Percentiles rank a stretch among this genome's conserved stretches.
Evolutionary conservation across 2,888 invertebrate species (phyloP).

Genomic region (Drosophila siamana): DNA sequence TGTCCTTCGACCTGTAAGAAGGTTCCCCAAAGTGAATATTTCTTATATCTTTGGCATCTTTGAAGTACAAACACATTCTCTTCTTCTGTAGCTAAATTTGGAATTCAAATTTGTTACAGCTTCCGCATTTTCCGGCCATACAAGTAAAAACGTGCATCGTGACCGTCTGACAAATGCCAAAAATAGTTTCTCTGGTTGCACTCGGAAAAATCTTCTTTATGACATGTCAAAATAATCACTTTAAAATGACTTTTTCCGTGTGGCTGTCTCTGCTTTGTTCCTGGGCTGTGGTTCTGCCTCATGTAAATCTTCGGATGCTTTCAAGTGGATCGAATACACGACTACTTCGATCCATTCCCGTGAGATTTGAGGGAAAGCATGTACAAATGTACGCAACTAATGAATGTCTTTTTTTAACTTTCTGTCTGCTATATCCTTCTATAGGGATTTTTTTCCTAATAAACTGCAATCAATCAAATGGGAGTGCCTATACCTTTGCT

Average conservation of each 20-base stretch:
- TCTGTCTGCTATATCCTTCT: conserved; percentile 2
- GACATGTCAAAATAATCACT: conserved; percentile 52
- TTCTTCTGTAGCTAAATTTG: conserved; percentile 28
- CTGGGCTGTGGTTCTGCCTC: conserved; percentile 23
- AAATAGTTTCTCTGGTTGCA: conserved; percentile 43
- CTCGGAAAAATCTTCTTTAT: conserved; percentile 33
- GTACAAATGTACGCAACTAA: neutral
- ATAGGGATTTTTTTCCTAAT: conserved; percentile 32
- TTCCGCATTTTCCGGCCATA: conserved; percentile 45
- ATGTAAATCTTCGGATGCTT: conserved; percentile 21
- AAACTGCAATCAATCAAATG: conserved; percentile 59
- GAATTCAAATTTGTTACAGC: conserved; percentile 26
- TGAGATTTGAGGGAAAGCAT: neutral
- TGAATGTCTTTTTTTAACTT: neutral
- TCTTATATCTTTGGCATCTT: neutral
- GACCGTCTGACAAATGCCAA: conserved; percentile 36
- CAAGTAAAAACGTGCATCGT: conserved; percentile 6
- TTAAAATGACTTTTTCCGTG: conserved; percentile 38
- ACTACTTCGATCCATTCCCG: neutral
- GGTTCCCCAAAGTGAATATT: neutral
- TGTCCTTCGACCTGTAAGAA: conserved; percentile 16
- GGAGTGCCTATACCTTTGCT: neutral
- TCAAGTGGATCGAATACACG: conserved; percentile 37
- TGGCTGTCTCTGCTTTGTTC: conserved; percentile 8
- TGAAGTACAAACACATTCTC: neutral